These are phyloP conservation scores for Chalcis sispes DNA, from an alignment of 2,888 invertebrate genomes.

Conservation along the genomic window DNA sequence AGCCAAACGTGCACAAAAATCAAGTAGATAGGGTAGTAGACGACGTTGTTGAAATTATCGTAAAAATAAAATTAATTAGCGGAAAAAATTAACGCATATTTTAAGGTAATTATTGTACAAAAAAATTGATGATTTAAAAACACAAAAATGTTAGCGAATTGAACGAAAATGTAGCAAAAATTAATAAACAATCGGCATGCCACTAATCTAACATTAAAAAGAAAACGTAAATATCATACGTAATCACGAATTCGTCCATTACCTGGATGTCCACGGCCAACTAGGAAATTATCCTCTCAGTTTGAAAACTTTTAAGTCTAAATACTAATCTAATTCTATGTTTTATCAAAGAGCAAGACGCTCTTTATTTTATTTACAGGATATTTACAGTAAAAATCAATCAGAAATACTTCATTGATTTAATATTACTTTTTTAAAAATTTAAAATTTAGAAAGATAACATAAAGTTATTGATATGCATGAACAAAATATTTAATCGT, in stretches of 20 bases:
- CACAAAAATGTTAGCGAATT: slow-evolving; percentile 55
- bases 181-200: slow-evolving; percentile 48
- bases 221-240: slow-evolving; percentile 32
- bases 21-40: slow-evolving; percentile 49
- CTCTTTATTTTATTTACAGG: slow-evolving; percentile 32
- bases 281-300: slow-evolving; percentile 58
- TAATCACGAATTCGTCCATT: slow-evolving; percentile 43
- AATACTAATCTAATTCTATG: slow-evolving; percentile 40
- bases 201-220: slow-evolving; percentile 47
- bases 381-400: slow-evolving; percentile 20
- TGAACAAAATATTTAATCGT: no score
- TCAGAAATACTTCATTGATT: slow-evolving; percentile 3
- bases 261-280: slow-evolving; percentile 60
- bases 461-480: no score
- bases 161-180: slow-evolving; percentile 50
- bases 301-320: slow-evolving; percentile 56
- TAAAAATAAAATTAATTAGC: slow-evolving; percentile 52
- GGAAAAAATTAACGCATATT: slow-evolving; percentile 53
- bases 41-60: slow-evolving; percentile 48
- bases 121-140: slow-evolving; percentile 59
- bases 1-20: slow-evolving; percentile 65
- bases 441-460: no score
- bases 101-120: slow-evolving; percentile 25
- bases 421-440: background rate
- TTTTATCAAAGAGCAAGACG: slow-evolving; percentile 19